A percentile compares a stretch with the other conserved stretches of the same genome.
These are phyloP conservation scores for Leptopilina boulardi DNA, from an alignment of 1,140 invertebrate species.

Conservation along the genomic window DNA sequence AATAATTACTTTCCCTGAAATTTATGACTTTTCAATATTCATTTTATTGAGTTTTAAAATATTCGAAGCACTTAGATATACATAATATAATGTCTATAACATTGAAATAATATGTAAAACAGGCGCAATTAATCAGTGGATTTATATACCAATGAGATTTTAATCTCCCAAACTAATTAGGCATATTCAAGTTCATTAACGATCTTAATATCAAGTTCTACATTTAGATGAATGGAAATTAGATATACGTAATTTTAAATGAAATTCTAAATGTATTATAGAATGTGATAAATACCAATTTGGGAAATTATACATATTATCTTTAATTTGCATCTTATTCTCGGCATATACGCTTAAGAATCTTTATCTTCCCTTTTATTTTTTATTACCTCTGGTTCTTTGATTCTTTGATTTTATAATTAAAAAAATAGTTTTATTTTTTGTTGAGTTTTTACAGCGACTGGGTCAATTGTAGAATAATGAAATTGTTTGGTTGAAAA, in stretches of 20 bases:
- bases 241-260: neutral
- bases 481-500: neutral
- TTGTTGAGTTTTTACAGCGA: neutral
- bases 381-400: neutral
- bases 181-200: conserved; percentile 7
- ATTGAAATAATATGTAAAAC: conserved; percentile 11
- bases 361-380: neutral
- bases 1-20: neutral
- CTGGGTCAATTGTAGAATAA: neutral
- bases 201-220: neutral
- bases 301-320: neutral
- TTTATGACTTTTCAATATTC: conserved; percentile 4
- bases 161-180: neutral
- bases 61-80: neutral
- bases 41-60: neutral
- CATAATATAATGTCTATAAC: neutral
- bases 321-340: too few species aligned
- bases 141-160: neutral
- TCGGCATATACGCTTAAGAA: neutral
- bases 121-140: neutral
- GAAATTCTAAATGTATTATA: neutral
- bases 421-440: too few species aligned
- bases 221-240: neutral
- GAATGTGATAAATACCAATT: neutral
- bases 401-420: too few species aligned